phyloP scores from a whole-genome alignment of 2,113 vertebrate genomes.

The Tragelaphus strepsiceros region DNA sequence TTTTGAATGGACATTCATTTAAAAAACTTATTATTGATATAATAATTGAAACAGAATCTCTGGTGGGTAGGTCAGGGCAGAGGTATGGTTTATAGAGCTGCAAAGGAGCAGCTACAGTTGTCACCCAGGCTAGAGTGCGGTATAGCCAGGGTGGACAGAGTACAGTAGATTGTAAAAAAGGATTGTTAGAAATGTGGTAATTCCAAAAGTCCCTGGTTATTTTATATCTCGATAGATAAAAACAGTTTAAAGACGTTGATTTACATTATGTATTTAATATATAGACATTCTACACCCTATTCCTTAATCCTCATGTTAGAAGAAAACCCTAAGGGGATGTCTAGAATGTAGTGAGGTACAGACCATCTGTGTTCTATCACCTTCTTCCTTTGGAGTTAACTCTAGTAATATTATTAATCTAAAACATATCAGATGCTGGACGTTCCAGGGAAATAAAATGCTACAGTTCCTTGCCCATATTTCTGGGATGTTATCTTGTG shows the following conservation, averaged over 20 bases:
- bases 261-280: neutral
- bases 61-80: neutral
- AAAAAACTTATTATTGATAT: neutral
- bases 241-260: neutral
- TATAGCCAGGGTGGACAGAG: neutral
- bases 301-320: conserved; percentile 25
- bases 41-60: neutral
- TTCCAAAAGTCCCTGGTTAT: neutral
- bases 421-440: conserved; percentile 41
- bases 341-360: neutral
- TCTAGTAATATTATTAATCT: conserved; percentile 40
- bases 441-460: neutral
- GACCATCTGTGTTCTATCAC: conserved; percentile 53
- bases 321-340: conserved; percentile 12
- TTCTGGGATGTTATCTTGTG: conserved; percentile 6
- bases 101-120: neutral
- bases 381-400: conserved; percentile 30
- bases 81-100: neutral
- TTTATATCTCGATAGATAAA: conserved; percentile 22
- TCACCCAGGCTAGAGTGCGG: rapidly evolving
- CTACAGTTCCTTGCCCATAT: neutral
- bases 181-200: neutral
- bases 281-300: conserved; percentile 1
- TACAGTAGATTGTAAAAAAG: neutral
- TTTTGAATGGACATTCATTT: neutral